Base-by-base conservation (phyloP, 2,888 invertebrate species). In the Ferrisia virgata region DNA sequence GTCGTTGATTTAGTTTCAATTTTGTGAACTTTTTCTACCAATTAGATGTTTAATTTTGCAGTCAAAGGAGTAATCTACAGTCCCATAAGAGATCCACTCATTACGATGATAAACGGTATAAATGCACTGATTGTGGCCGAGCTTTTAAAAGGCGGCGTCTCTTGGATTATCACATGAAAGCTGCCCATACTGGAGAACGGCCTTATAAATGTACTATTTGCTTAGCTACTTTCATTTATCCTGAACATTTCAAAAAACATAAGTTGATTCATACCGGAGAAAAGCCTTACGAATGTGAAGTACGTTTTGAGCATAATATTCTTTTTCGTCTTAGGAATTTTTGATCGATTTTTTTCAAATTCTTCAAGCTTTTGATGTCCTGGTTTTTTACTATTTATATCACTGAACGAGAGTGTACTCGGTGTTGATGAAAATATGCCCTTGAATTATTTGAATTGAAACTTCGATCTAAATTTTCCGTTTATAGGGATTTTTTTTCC, bases 191-290 rank as follows among this genome's bases (percentile, higher is more conserved):
- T 0, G 94, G 94, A 31, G 94, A 95, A 88, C 90, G 95, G 0
- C 94, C 95, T 0, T 92, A 92, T 85, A 91, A 93, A 87, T 95
- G 95, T 87, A 90, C 90, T 0, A 89, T 92, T 0, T 96, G 95
- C 87, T 90, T 90, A n/a, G 93, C 95, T 0, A 93, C 93, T 0
- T 95, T 96, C 88, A 94, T 94, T 43, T 95, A 95, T 88, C 94
- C 94, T 0, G 94, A 94, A 87, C 95, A 94, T 87, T 94, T 93
- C 87, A 94, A 94, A 89, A 94, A 94, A 86, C 95, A 96, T 87
- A 89, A 92, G 85, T 89, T 93, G 0, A 94, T 94, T 87, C 95
- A 95, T 87, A 93, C 93, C 18, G 94, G 94, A 0, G 92, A 93
- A 85, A 93, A 94, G 85, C 94, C 94, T 0, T 95, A 91, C 86